Evolutionary conservation across 1,140 invertebrate species (phyloP), one percentile per base, ranked within the genome.

Genomic region (Oncopeltus fasciatus): DNA sequence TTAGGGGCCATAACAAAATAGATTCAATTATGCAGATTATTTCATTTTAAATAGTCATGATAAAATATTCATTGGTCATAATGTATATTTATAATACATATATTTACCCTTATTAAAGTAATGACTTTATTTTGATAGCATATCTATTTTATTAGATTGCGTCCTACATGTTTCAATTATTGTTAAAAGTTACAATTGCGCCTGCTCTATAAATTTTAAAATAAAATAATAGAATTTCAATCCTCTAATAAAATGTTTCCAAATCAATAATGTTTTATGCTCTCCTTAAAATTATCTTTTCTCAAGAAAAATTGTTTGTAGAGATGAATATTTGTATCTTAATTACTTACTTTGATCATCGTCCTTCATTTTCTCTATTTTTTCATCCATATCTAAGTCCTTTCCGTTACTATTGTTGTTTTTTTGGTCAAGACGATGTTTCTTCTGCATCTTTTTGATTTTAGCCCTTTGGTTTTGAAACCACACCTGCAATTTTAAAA

Each of bases 381-480:
- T 65, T 14, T 67, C 68, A 12, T 68, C 66, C 12, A 63, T 59
- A 24, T 68, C 62, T 9, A 51, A 49, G 12, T 66, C 67, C 51
- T 68, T 68, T 18, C 28, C 60, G 14, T 51, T 67, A 14, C 46
- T 67, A 33, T 56, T 65, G 33, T 63, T 64, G n/a, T 64, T 66
- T 28, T 68, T 68, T 12, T 61, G 59, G 29, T 70, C 69, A 49
- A 70, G 63, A 29, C 68, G 61, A n/a, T 65, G 68, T 60, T 71
- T 71, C 65, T 71, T 71, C 65, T 74, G 81, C 59, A 82, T 82
- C 65, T 83, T 83, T 70, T 83, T 83, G 72, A 87, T 83, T 74
- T 88, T 88, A 14, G 86, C 86, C 46, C 87, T 71, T 70, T 88
- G 85, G 72, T 88, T 89, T 74, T 89, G 86, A 72, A 89, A 89